Evolutionary conservation across 2,113 vertebrate genomes (phyloP).

Genomic region (Hymenochirus boettgeri): DNA sequence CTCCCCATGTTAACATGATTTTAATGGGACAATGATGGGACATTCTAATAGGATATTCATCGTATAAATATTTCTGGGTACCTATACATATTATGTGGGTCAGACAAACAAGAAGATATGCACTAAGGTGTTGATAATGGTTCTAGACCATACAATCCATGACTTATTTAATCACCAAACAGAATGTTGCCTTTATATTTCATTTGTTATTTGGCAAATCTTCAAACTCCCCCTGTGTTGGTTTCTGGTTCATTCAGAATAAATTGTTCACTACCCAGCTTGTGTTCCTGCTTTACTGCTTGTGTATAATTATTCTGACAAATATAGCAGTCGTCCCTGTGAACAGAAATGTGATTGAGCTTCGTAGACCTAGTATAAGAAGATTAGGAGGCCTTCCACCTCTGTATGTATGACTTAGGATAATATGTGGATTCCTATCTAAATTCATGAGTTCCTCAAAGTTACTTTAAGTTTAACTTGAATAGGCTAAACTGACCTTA

Average conservation of each 20-base stretch:
- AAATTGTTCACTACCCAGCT: neutral
- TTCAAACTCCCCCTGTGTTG: neutral
- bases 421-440: constrained; percentile 74
- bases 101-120: no score
- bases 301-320: constrained; percentile 23
- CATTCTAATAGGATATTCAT: no score
- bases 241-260: neutral
- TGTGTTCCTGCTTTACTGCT: neutral
- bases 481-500: constrained; percentile 68
- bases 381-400: constrained; percentile 56
- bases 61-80: no score
- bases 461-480: constrained; percentile 67
- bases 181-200: no score
- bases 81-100: no score
- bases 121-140: no score
- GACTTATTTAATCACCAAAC: no score
- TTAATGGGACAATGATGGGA: no score
- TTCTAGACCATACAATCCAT: no score
- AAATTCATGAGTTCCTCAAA: constrained; percentile 77
- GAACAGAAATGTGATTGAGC: constrained; percentile 61
- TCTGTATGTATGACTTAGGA: constrained; percentile 64
- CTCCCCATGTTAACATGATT: no score
- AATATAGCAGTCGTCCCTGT: constrained; percentile 59
- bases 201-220: neutral
- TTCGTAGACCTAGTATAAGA: constrained; percentile 61